Percentiles rank a stretch among this genome's conserved stretches.
phyloP scores from a whole-genome alignment of 2,113 vertebrate species.

The Anarrhichthys ocellatus region DNA sequence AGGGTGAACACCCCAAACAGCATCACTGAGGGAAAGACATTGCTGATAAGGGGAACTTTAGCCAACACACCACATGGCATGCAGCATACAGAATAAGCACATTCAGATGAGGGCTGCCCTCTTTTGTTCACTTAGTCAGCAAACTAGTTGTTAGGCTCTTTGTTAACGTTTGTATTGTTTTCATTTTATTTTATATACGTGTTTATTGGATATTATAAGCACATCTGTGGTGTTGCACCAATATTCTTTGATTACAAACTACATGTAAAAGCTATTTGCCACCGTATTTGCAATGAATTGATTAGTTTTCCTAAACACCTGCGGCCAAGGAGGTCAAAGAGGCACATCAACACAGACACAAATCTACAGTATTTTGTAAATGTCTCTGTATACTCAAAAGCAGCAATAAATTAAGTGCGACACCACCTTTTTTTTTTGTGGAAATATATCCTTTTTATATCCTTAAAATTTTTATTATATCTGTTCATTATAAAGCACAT shows the following conservation, averaged over 20 bases:
- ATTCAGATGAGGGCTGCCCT: slow-evolving; percentile 61
- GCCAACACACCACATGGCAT: slow-evolving; percentile 59
- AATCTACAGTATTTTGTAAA: slow-evolving; percentile 23
- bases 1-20: slow-evolving; percentile 17
- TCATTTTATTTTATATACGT: slow-evolving; percentile 45
- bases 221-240: slow-evolving; percentile 36
- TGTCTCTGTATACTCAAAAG: slow-evolving; percentile 37
- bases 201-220: slow-evolving; percentile 39
- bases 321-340: slow-evolving; percentile 22
- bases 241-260: slow-evolving; percentile 20
- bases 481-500: slow-evolving; percentile 57
- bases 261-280: slow-evolving; percentile 20
- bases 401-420: slow-evolving; percentile 76
- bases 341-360: slow-evolving; percentile 35
- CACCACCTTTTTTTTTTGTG: slow-evolving; percentile 36
- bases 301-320: slow-evolving; percentile 35
- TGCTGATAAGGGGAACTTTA: slow-evolving; percentile 44
- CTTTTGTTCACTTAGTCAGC: slow-evolving; percentile 27
- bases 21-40: slow-evolving; percentile 43
- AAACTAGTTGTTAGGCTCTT: slow-evolving; percentile 28
- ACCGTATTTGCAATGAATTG: slow-evolving; percentile 21
- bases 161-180: slow-evolving; percentile 43
- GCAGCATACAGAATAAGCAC: slow-evolving; percentile 69
- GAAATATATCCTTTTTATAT: slow-evolving; percentile 68
- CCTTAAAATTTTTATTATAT: slow-evolving; percentile 54